Conservation (phyloP, 35 echinoderm and acorn worm species). For the Ophioderma brevispina region DNA sequence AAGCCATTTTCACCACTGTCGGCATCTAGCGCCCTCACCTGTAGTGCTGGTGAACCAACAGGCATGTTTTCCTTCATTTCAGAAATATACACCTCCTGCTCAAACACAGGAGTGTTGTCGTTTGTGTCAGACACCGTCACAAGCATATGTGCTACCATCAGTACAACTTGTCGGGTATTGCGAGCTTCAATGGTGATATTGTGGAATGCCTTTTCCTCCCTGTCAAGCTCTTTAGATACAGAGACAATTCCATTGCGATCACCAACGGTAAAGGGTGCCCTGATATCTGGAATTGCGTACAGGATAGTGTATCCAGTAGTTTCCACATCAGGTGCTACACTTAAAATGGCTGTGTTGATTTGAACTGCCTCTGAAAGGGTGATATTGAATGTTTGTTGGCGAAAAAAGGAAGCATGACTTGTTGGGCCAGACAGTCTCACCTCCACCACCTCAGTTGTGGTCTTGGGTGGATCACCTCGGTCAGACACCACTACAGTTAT, state of each 20-base stretch:
- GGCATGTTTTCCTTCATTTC: constrained; percentile 79
- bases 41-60: constrained; percentile 36
- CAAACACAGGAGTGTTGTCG: constrained; percentile 87
- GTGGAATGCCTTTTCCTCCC: constrained; percentile 36
- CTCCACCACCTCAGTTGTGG: constrained; percentile 43
- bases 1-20: constrained; percentile 93
- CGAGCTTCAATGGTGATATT: constrained; percentile 54
- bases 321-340: constrained; percentile 57
- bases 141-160: constrained; percentile 35
- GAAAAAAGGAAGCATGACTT: constrained; percentile 59
- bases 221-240: constrained; percentile 56
- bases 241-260: constrained; percentile 57
- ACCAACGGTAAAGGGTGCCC: constrained; percentile 56
- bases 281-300: constrained; percentile 56
- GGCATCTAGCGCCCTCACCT: constrained; percentile 61
- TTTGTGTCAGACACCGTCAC: constrained; percentile 82
- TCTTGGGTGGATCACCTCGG: constrained; percentile 62
- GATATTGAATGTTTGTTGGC: constrained; percentile 43
- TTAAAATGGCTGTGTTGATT: constrained; percentile 75
- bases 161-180: constrained; percentile 26
- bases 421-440: constrained; percentile 57
- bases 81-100: constrained; percentile 52
- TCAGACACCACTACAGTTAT: constrained; percentile 83
- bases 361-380: constrained; percentile 76
- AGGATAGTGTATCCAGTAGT: constrained; percentile 14